Conservation (phyloP, 2,797 vertebrate genomes). For the Pachyuromys duprasi region DNA sequence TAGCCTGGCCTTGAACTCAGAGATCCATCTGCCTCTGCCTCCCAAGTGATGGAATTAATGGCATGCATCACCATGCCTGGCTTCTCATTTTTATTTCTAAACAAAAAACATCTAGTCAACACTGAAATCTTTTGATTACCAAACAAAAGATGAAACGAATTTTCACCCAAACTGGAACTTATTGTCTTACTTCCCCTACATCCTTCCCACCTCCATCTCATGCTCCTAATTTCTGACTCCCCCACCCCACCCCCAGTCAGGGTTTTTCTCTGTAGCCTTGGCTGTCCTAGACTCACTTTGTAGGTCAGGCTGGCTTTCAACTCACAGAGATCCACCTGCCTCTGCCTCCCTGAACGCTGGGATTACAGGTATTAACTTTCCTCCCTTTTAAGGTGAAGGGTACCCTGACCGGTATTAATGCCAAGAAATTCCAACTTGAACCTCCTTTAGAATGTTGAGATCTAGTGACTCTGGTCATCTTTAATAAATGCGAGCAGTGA, state of each 20-base stretch:
- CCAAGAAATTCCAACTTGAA: slow-evolving; percentile 47
- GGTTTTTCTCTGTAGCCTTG: too few species aligned
- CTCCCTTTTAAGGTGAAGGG: background rate
- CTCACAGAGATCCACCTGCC: too few species aligned
- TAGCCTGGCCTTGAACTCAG: background rate
- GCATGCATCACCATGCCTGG: too few species aligned
- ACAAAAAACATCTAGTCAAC: slow-evolving; percentile 55
- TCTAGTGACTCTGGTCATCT: background rate
- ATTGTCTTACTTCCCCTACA: background rate
- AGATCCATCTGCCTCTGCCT: background rate
- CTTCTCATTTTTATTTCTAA: slow-evolving; percentile 33
- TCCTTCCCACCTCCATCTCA: background rate
- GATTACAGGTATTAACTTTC: background rate
- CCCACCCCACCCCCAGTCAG: too few species aligned
- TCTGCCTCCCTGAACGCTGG: too few species aligned
- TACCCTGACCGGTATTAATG: background rate
- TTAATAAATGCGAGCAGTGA: background rate
- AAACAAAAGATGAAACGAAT: slow-evolving; percentile 28
- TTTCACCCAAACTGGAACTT: slow-evolving; percentile 27
- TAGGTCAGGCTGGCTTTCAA: too few species aligned
- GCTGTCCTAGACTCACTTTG: too few species aligned
- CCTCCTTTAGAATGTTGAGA: background rate
- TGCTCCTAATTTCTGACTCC: background rate
- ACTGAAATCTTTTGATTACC: background rate
- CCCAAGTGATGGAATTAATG: background rate